Conservation (phyloP, 2,888 invertebrate species). For the Macrophya annulata region DNA sequence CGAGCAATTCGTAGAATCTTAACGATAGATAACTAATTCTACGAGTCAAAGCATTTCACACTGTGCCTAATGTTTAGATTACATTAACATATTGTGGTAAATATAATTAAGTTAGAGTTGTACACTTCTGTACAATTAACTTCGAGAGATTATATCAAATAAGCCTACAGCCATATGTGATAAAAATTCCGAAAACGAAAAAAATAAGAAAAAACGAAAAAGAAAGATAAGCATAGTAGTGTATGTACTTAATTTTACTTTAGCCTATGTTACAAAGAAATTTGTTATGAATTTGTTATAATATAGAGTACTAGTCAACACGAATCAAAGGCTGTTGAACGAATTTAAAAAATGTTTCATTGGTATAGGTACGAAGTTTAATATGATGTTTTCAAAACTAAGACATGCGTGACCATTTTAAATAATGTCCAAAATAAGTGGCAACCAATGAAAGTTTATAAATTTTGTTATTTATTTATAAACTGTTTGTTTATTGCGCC, state of each 20-base stretch:
- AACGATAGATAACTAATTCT: conserved; percentile 32
- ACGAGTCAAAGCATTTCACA: conserved; percentile 70
- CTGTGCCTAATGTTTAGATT: conserved; percentile 72
- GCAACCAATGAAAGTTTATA: not conserved
- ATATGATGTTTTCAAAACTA: not conserved
- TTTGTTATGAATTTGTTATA: conserved; percentile 37
- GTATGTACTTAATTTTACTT: conserved; percentile 73
- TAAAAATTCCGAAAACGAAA: conserved; percentile 61
- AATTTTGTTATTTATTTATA: conserved; percentile 37
- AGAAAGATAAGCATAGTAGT: conserved; percentile 59
- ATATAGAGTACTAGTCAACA: conserved; percentile 49
- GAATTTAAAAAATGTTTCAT: conserved; percentile 12
- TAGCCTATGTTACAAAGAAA: conserved; percentile 35
- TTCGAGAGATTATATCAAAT: conserved; percentile 45
- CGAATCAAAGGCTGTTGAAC: not conserved
- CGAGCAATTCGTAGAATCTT: conserved; percentile 23
- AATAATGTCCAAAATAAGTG: not conserved
- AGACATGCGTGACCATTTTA: not conserved
- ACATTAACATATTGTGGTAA: conserved; percentile 43
- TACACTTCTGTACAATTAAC: conserved; percentile 31
- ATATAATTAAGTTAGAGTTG: conserved; percentile 13
- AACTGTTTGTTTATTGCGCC: conserved; percentile 28
- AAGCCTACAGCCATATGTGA: conserved; percentile 73
- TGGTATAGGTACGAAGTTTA: not conserved
- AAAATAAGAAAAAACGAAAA: conserved; percentile 64